These are phyloP conservation scores for Hapalemur alaotrensis DNA, from an alignment of 2,797 vertebrate genomes.

Conservation along the genomic window DNA sequence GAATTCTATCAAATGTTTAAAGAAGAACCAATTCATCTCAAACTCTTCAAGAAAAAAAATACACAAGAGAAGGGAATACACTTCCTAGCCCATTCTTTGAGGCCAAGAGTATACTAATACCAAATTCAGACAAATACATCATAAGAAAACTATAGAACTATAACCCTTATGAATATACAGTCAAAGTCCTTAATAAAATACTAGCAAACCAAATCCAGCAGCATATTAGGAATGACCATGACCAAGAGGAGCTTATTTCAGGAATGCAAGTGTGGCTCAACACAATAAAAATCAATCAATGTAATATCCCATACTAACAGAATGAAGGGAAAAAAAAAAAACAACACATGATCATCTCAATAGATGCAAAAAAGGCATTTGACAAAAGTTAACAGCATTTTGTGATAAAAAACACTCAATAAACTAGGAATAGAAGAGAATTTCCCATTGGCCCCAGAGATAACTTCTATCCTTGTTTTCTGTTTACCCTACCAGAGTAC, in stretches of 20 bases:
- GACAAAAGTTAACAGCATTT: background rate
- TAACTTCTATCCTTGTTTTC: background rate
- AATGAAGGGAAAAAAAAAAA: background rate
- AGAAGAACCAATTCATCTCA: background rate
- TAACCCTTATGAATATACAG: background rate
- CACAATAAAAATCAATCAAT: background rate
- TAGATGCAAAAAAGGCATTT: background rate
- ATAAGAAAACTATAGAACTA: background rate
- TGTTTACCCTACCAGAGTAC: background rate
- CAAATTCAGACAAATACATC: background rate
- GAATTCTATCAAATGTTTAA: background rate
- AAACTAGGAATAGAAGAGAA: background rate
- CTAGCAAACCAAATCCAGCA: background rate
- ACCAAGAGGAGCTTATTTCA: background rate
- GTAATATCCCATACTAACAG: background rate
- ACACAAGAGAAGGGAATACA: background rate
- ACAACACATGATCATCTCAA: background rate
- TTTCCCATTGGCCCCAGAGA: background rate
- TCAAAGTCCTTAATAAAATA: background rate
- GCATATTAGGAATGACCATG: background rate
- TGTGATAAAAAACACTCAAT: background rate
- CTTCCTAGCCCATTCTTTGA: background rate
- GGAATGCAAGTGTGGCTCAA: background rate
- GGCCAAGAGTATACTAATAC: background rate
- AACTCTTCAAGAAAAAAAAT: background rate